Evolutionary conservation across 2,888 invertebrate genomes (phyloP).

Genomic region (Drosophila ezoana): DNA sequence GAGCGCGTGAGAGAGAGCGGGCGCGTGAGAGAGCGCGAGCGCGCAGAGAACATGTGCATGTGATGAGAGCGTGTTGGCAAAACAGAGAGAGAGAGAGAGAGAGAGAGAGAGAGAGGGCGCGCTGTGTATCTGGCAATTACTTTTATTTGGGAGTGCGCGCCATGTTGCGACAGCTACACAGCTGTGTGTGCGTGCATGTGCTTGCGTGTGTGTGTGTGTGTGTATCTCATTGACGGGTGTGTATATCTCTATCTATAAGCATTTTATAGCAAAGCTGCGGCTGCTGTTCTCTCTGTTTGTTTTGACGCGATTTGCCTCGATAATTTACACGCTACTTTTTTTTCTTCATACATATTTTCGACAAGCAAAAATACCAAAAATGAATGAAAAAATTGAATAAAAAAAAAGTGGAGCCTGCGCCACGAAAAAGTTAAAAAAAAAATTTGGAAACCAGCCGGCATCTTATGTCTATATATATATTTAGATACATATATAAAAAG

Average conservation of each 20-base stretch:
- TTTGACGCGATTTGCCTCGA: conserved; percentile 58
- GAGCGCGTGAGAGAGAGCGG: conserved; percentile 4
- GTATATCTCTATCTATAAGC: conserved; percentile 58
- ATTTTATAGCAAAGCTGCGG: conserved; percentile 41
- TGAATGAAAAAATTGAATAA: not conserved
- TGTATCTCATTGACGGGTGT: conserved; percentile 37
- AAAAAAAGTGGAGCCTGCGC: conserved; percentile 10
- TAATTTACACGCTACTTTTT: conserved; percentile 56
- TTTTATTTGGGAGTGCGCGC: conserved; percentile 57
- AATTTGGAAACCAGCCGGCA: conserved; percentile 26
- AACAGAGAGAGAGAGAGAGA: too few species aligned
- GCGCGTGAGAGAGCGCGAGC: conserved; percentile 4
- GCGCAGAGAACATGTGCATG: conserved; percentile 1
- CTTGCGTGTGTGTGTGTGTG: conserved; percentile 1
- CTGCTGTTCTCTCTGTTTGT: conserved; percentile 71
- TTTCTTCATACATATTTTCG: conserved; percentile 20
- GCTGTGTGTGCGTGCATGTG: conserved; percentile 6
- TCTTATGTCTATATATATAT: conserved; percentile 6
- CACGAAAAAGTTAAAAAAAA: conserved; percentile 22
- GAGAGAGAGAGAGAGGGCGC: conserved; percentile 14
- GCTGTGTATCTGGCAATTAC: conserved; percentile 58
- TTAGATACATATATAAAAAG: conserved; percentile 13
- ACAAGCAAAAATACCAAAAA: conserved; percentile 2
- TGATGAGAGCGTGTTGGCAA: conserved; percentile 21
- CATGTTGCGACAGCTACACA: conserved; percentile 54